Evolutionary conservation across 2,888 invertebrate genomes (phyloP), one percentile per base, ranked within the genome.

Genomic region (Aplocera efformata): DNA sequence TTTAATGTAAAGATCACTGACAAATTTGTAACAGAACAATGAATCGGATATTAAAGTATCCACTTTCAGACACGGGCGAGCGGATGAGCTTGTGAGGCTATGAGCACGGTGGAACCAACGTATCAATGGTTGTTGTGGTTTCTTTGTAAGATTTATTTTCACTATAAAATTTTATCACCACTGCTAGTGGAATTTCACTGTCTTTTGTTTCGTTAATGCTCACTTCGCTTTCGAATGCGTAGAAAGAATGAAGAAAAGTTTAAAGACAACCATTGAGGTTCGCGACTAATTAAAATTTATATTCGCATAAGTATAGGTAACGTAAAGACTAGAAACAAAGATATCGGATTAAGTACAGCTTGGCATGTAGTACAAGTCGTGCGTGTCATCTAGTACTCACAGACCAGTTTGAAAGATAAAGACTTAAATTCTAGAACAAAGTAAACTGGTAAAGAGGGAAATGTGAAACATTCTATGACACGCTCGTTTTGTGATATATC

Each of bases 11-110:
- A 85, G 86, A 88, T 88, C 86, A 80, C 85, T 88, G 85, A 88
- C 86, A 86, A 86, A 86, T 88, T 88, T 88, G 85, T 86, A 85
- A 86, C 88, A 86, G 85, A 84, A 86, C 86, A 88, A 86, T 86
- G 86, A 85, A 78, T 86, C 77, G 83, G 85, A 84, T 83, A 84
- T 85, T 81, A 84, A 82, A 82, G 84, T 85, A 86, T 88, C 85
- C 66, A 64, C 73, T 88, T 88, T 82, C 86, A 77, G 88, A 82
- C 79, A 79, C 79, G 78, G 79, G 73, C 77, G 71, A 83, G 75
- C 80, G 82, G 82, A 82, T 81, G 79, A 71, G 72, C 54, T 55
- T 50, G 50, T 79, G 58, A 73, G 72, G 72, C 44, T 56, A 61
- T 41, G 79, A 41, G 40, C 65, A 67, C 42, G 43, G 71, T 80